Conservation (phyloP, 2,888 invertebrate species). For the Isotomurus palustris region DNA sequence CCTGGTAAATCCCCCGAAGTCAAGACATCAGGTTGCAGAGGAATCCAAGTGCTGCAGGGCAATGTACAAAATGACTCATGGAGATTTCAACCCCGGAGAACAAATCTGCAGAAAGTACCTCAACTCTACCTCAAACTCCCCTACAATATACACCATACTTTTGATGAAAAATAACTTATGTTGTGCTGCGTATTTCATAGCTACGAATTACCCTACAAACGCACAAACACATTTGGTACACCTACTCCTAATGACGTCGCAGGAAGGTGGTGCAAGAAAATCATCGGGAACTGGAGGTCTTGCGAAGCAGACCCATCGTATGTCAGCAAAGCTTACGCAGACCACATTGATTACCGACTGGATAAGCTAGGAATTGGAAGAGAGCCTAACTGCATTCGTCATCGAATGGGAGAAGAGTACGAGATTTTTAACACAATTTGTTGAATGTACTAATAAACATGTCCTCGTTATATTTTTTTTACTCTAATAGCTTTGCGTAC, state of each 20-base stretch:
- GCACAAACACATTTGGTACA: conserved; percentile 37
- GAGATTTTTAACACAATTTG: not conserved
- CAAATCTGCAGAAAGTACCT: conserved; percentile 50
- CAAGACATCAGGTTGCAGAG: conserved; percentile 49
- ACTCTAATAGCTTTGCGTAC: conserved; percentile 25
- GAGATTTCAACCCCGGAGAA: conserved; percentile 53
- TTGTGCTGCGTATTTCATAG: conserved; percentile 5
- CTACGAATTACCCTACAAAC: conserved; percentile 27
- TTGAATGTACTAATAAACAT: not conserved
- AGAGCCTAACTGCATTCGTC: conserved; percentile 31
- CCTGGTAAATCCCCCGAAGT: conserved; percentile 51
- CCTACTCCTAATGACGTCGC: conserved; percentile 39
- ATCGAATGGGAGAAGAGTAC: conserved; percentile 17
- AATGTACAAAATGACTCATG: conserved; percentile 53
- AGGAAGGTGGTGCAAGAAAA: conserved; percentile 34
- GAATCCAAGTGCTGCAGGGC: conserved; percentile 52
- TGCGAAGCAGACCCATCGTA: conserved; percentile 34
- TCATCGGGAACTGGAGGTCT: conserved; percentile 37
- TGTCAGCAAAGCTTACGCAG: conserved; percentile 40
- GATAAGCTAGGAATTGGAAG: conserved; percentile 37
- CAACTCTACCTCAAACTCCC: not conserved
- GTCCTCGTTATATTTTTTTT: not conserved
- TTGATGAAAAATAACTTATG: not conserved
- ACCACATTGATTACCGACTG: conserved; percentile 39
- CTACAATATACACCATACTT: not conserved